Evolutionary conservation across 1,140 invertebrate genomes (phyloP).

Genomic region (Leptinotarsa defecta): DNA sequence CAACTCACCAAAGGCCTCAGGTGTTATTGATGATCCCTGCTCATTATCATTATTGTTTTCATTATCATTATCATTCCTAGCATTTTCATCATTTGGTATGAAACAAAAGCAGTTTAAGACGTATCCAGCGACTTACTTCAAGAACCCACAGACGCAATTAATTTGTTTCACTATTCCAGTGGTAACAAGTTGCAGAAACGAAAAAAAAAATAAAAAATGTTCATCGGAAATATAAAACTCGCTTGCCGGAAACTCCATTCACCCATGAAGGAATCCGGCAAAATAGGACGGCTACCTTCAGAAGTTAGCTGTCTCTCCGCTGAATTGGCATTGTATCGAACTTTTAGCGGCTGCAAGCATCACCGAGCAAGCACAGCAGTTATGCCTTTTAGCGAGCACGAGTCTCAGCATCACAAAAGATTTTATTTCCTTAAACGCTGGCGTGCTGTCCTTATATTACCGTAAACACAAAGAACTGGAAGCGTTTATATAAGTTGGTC

Average conservation of each 20-base stretch:
- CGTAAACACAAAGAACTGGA: slow-evolving; percentile 5
- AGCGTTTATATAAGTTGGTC: slow-evolving; percentile 2
- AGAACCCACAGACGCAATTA: too few species aligned
- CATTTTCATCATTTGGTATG: too few species aligned
- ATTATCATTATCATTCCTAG: too few species aligned
- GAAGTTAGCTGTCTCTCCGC: slow-evolving; percentile 16
- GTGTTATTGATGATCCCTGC: too few species aligned
- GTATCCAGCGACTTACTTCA: too few species aligned
- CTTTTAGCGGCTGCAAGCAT: slow-evolving; percentile 7
- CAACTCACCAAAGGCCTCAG: too few species aligned
- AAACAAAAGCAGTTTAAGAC: too few species aligned
- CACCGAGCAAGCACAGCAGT: slow-evolving; percentile 9
- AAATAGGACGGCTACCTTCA: not conserved
- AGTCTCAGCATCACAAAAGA: slow-evolving; percentile 12
- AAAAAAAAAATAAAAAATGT: too few species aligned
- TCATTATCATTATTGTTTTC: too few species aligned
- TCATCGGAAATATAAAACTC: too few species aligned
- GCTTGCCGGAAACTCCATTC: not conserved
- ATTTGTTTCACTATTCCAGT: too few species aligned
- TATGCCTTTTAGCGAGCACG: slow-evolving; percentile 22
- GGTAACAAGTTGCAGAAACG: too few species aligned
- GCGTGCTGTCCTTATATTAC: slow-evolving; percentile 5
- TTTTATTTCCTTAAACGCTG: slow-evolving; percentile 14
- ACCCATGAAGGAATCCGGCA: not conserved
- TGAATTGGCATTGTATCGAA: slow-evolving; percentile 2